Evolutionary conservation across 2,113 vertebrate species (phyloP), one percentile per base, ranked within the genome.

Genomic region (Lampris incognitus): DNA sequence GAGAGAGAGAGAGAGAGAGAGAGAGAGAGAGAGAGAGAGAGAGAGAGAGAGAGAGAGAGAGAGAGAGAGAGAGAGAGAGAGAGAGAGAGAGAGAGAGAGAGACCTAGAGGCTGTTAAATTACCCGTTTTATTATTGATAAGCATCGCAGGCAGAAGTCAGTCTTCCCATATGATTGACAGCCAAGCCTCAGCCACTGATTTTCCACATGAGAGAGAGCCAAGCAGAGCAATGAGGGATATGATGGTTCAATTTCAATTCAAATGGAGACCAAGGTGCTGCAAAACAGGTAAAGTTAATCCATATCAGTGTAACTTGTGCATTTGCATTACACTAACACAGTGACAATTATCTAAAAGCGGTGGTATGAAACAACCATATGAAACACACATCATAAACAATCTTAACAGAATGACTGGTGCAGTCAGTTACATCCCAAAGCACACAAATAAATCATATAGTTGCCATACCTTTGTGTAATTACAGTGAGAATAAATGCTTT

Each of bases 71-170:
- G 65, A 8, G 63, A 4, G 41, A 8, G 7, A 5, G 11, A 38
- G 44, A 42, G 40, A 37, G 66, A 9, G 49, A n/a, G 38, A 41
- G 42, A 54, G 64, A 52, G 48, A 9, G 70, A 76, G 70, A 68
- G 83, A 81, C 66, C 63, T 73, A 63, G 84, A 85, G 46, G 78
- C 72, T 86, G 89, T 81, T 91, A 89, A 91, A 93, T 90, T 91
- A 85, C 82, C 87, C 84, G 85, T 91, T 91, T 86, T 71, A 91
- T 91, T 93, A 92, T 91, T 91, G 88, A 93, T 92, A 91, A 90
- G 87, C 84, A 91, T 91, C 89, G 48, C 76, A 81, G 65, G 79
- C 81, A 84, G 69, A 72, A 88, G 85, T 81, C 79, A 89, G 76
- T 88, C 84, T 66, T 72, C 71, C 51, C 2, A 2, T 48, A 51